Conservation (phyloP, 2,797 vertebrate genomes). For the Tangara arthus region DNA sequence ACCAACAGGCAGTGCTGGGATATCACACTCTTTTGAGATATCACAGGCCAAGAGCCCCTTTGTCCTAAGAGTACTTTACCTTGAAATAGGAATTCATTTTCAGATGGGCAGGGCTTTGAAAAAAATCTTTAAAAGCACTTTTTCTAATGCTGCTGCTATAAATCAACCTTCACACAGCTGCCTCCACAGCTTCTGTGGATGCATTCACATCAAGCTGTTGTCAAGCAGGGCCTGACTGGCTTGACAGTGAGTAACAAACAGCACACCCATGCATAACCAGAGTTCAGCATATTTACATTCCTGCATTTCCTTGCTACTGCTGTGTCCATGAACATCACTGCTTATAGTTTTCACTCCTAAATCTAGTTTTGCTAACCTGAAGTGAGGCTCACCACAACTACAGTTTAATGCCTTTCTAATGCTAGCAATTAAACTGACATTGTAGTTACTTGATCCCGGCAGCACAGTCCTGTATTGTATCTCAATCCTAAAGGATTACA, state of each 20-base stretch:
- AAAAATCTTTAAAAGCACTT: not conserved
- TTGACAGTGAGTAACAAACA: not conserved
- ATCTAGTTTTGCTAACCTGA: not conserved
- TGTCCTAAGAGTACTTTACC: not conserved
- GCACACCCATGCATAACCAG: not conserved
- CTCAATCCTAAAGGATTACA: not conserved
- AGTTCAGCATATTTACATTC: not conserved
- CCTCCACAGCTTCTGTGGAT: not conserved
- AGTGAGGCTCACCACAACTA: not conserved
- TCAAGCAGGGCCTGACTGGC: not conserved
- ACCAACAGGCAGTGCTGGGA: not conserved
- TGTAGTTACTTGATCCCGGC: not conserved
- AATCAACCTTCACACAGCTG: not conserved
- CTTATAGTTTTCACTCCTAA: not conserved
- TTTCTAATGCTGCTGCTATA: not conserved
- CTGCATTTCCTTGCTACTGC: not conserved
- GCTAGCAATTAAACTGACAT: not conserved
- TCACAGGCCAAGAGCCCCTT: not conserved
- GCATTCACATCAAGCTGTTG: not conserved
- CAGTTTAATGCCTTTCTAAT: not conserved
- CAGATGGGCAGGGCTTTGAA: not conserved
- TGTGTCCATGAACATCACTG: not conserved
- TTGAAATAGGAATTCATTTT: not conserved
- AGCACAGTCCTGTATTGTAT: not conserved
- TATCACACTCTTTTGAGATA: not conserved